Conservation (phyloP, 2,888 invertebrate species). For the Griposia aprilina region DNA sequence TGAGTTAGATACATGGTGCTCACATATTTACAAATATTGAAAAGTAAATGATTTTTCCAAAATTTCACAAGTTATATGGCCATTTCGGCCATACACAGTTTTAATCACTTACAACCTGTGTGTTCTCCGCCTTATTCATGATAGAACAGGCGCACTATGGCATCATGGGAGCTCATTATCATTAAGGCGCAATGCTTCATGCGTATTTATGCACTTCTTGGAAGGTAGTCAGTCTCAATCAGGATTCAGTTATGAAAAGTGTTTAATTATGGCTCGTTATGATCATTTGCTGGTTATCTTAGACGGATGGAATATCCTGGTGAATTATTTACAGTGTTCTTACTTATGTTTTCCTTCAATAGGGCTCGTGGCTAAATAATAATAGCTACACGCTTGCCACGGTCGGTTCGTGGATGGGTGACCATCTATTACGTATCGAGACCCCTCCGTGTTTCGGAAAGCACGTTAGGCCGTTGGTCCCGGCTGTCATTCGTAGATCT, state of each 20-base stretch:
- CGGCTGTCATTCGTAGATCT: too few species aligned
- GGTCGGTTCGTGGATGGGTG: too few species aligned
- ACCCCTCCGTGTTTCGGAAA: too few species aligned
- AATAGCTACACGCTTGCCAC: too few species aligned
- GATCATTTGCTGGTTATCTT: slow-evolving; percentile 2
- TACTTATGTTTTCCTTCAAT: neutral
- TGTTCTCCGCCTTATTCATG: slow-evolving; percentile 23
- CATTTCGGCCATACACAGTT: neutral
- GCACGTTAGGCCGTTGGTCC: too few species aligned
- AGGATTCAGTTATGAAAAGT: slow-evolving; percentile 25
- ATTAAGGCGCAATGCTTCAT: slow-evolving; percentile 55
- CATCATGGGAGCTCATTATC: slow-evolving; percentile 49
- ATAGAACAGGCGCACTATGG: slow-evolving; percentile 23
- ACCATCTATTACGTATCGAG: too few species aligned
- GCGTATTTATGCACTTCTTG: slow-evolving; percentile 54
- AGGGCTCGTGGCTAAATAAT: too few species aligned
- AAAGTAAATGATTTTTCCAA: too few species aligned
- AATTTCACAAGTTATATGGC: too few species aligned
- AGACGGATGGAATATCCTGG: neutral
- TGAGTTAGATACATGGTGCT: too few species aligned
- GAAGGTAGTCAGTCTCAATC: slow-evolving; percentile 39
- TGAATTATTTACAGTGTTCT: neutral
- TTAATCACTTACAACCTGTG: slow-evolving; percentile 4
- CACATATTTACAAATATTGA: too few species aligned
- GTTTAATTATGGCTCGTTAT: slow-evolving; percentile 17